A percentile compares a stretch with the other conserved stretches of the same genome.
Conservation (phyloP, 2,797 vertebrate genomes). For the Micrastur ruficollis region DNA sequence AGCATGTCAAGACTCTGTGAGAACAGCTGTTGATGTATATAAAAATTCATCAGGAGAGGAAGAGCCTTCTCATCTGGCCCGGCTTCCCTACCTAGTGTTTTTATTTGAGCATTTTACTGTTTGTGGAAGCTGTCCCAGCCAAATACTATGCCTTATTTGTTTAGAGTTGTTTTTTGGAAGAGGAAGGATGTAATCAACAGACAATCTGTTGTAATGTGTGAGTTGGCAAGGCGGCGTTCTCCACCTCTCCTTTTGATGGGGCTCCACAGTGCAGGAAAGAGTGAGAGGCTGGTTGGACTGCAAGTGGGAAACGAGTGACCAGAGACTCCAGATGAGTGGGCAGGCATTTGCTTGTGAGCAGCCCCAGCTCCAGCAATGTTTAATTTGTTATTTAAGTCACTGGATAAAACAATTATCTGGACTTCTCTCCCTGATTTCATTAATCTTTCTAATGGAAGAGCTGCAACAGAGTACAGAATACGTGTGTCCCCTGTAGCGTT, state of each 20-base stretch:
- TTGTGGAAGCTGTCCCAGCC: background rate
- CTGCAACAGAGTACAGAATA: background rate
- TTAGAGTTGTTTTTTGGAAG: background rate
- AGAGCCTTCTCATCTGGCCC: background rate
- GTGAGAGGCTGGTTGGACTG: background rate
- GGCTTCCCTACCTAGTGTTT: background rate
- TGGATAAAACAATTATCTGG: background rate
- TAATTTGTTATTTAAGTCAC: background rate
- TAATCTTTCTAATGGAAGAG: background rate
- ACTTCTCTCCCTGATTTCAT: background rate
- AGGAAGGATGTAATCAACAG: background rate
- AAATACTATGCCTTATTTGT: background rate
- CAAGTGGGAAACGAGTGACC: background rate
- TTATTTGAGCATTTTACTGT: background rate
- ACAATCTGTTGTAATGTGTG: background rate
- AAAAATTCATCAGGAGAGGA: background rate
- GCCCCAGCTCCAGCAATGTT: background rate
- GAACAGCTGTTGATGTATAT: background rate
- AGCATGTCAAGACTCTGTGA: rapidly evolving
- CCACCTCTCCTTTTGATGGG: background rate
- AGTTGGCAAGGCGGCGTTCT: background rate
- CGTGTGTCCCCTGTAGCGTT: too few relatives aligned
- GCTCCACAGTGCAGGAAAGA: background rate
- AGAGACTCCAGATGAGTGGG: background rate
- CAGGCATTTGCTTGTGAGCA: background rate